Base-by-base conservation (phyloP, 2,888 invertebrate species). In the Lithophane socia region DNA sequence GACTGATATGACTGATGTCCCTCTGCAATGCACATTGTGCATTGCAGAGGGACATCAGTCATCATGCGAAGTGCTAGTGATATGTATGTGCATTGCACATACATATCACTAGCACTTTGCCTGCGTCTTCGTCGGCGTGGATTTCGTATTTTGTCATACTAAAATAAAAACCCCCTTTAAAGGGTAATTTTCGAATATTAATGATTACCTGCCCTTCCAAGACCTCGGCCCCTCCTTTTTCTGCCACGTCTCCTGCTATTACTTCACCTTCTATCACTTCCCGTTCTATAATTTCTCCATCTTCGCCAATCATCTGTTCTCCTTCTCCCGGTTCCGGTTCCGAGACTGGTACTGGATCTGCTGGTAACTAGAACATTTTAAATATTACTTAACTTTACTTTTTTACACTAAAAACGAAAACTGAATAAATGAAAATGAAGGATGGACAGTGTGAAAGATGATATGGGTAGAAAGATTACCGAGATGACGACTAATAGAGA, bases 331-430 rank as follows among this genome's bases (percentile, higher is more conserved):
- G 16, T 2, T 49, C 83, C 12, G 74, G 4, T 56, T 81, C 90
- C 21, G 85, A 3, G 7, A 7, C 54, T 18, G 94, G 94, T 67
- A 91, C 92, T 1, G 92, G 93, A 0, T 95, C 95, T 1, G 95
- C 93, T 69, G 96, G 96, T 61, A 96, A 82, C 96, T 96, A 67
- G 42, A 77, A 56, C 9, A 63, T 42, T 42, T 18, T 7, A 21
- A 47, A 77, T n/a, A 44, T 77, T 16, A 47, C 8, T 44, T 66
- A 42, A 69, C 10, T 69, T 37, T 37, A 8, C 0, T 18, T 12
- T 66, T 49, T 49, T 24, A 47, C 12, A 24, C 24, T 66, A 47
- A 66, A 47, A 24, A 24, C 18, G 24, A 49, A 66, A 24, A 44
- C 44, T 0, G 16, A 5, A 65, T 16, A 44, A 44, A 47, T 5